Base-by-base conservation (phyloP, 2,113 vertebrate species). In the Sinocyclocheilus rhinocerous region DNA sequence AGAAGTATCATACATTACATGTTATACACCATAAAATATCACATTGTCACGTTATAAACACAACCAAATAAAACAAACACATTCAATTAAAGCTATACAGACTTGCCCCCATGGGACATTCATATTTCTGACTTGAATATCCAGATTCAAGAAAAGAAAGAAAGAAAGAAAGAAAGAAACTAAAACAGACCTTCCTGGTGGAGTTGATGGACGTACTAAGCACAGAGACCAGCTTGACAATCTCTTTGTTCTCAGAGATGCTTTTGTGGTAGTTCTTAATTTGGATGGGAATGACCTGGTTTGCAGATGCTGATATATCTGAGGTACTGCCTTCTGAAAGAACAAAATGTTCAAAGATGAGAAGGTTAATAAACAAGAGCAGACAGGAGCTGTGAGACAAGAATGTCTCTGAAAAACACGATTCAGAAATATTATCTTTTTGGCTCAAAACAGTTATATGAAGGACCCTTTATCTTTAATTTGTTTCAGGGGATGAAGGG, bases 191-290 rank as follows among this genome's bases (percentile, higher is more conserved):
- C 96, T 96, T 96, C 94, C 96, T 99, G 61, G 95, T 96, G 42
- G 97, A 97, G 89, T 90, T 97, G 89, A 99, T 95, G 79, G 95
- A 93, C 26, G 94, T 95, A 89, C 96, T 95, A 48, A 99, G 96
- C 75, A 98, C 95, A 85, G 97, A 97, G 20, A 97, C 94, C 88
- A 99, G 93, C 89, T 99, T 99, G 79, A 95, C 92, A 85, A 99
- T 97, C 90, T 99, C 98, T 88, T 98, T 98, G 90, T 98, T 99
- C 88, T 98, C 97, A 61, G 95, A 97, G 87, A 99, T 90, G 87
- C 83, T 95, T 91, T 97, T 97, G 91, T 96, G 95, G 90, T 97
- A 97, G 92, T 96, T 98, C 90, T 93, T 95, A 75, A 81, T 90
- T 90, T 96, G 96, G 50, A 93, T 88, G 0, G 92, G 88, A 89